Evolutionary conservation across 2,113 vertebrate species (phyloP).

Genomic region (Mesoclemmys tuberculata): DNA sequence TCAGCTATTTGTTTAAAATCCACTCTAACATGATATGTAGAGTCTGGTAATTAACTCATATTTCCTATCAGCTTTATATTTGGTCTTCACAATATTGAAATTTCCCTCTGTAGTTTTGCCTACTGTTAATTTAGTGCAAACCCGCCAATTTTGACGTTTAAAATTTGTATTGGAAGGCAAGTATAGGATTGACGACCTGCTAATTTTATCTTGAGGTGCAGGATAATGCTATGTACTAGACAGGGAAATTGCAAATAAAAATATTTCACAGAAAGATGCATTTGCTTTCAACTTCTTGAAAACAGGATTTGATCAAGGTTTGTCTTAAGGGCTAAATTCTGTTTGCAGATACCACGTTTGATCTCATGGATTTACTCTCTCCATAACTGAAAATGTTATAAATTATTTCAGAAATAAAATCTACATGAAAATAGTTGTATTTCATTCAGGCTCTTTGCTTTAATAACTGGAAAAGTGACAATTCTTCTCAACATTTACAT

Average conservation of each 20-base stretch:
- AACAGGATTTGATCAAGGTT: background rate
- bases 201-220: constrained; percentile 6
- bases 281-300: constrained; percentile 38
- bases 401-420: constrained; percentile 30
- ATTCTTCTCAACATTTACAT: background rate
- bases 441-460: background rate
- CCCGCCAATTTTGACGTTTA: background rate
- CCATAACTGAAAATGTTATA: background rate
- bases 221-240: constrained; percentile 4
- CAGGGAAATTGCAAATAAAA: constrained; percentile 45
- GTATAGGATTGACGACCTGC: constrained; percentile 2
- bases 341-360: background rate
- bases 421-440: background rate
- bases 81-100: constrained; percentile 15
- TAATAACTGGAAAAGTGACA: background rate
- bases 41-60: background rate
- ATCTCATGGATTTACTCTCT: constrained; percentile 31
- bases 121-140: constrained; percentile 53
- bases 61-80: constrained; percentile 9
- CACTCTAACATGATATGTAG: background rate
- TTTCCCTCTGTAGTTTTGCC: constrained; percentile 9
- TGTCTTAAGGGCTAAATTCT: background rate
- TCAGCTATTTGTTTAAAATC: background rate
- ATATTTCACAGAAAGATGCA: constrained; percentile 13
- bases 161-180: constrained; percentile 41